These are phyloP conservation scores for Cheilosia scutellata DNA, from an alignment of 2,888 invertebrate genomes.

Conservation along the genomic window DNA sequence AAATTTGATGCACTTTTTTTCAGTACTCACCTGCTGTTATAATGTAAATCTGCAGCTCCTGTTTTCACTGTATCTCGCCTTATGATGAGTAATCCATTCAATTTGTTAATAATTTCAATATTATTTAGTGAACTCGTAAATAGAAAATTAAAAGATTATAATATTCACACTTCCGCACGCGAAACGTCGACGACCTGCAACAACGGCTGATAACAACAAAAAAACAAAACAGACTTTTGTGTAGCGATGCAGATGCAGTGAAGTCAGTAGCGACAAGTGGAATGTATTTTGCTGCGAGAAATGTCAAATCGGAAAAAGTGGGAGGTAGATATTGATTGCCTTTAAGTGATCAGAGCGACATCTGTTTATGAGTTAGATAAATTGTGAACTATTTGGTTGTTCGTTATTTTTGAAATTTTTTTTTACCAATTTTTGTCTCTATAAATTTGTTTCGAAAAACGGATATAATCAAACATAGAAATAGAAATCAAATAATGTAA, in stretches of 20 bases:
- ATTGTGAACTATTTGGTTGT: background rate
- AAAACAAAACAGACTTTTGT: slow-evolving; percentile 67
- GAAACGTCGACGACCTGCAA: slow-evolving; percentile 46
- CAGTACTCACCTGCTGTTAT: slow-evolving; percentile 30
- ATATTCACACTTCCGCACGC: slow-evolving; percentile 35
- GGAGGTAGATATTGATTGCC: slow-evolving; percentile 17
- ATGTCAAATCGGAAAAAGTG: slow-evolving; percentile 56
- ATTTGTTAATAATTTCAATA: background rate
- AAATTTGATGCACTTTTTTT: slow-evolving; percentile 15
- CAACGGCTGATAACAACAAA: slow-evolving; percentile 63
- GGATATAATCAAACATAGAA: no score
- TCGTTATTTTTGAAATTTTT: slow-evolving; percentile 33
- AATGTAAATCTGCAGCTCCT: background rate
- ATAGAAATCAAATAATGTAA: no score
- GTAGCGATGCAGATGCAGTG: slow-evolving; percentile 12
- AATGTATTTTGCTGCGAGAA: slow-evolving; percentile 24
- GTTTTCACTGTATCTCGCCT: background rate
- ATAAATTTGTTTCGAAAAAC: no score
- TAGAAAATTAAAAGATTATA: slow-evolving; percentile 5
- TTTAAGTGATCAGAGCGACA: slow-evolving; percentile 10
- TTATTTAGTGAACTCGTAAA: background rate
- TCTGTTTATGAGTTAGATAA: slow-evolving; percentile 15
- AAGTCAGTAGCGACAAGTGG: slow-evolving; percentile 9
- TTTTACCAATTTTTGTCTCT: background rate
- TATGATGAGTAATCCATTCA: slow-evolving; percentile 15